Percentiles rank a stretch among this genome's conserved stretches.
phyloP scores from a whole-genome alignment of 2,113 vertebrate species.

The Mesembrinibis cayennensis region DNA sequence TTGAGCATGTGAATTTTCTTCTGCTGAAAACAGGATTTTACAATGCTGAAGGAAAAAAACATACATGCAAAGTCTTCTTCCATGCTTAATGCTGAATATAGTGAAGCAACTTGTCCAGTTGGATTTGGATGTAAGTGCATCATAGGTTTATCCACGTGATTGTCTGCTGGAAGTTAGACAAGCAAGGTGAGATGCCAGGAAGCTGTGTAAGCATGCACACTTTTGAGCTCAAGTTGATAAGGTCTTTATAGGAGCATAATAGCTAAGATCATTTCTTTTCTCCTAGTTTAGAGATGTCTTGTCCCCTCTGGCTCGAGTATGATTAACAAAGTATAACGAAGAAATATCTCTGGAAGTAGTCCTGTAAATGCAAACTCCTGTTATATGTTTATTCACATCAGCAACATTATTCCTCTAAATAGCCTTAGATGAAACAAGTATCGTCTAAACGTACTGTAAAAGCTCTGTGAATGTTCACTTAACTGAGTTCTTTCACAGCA shows the following conservation, averaged over 20 bases:
- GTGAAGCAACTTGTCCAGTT: not conserved
- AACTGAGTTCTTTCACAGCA: not conserved
- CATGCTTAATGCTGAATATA: not conserved
- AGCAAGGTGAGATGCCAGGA: not conserved
- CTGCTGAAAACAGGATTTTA: not conserved
- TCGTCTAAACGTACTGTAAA: not conserved
- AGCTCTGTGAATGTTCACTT: not conserved
- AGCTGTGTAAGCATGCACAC: not conserved
- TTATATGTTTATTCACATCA: not conserved
- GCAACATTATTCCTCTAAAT: not conserved
- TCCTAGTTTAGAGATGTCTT: not conserved
- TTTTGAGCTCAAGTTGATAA: not conserved
- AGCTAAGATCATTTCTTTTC: not conserved
- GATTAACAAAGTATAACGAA: not conserved
- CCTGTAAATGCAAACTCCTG: not conserved
- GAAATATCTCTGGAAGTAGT: not conserved
- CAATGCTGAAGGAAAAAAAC: not conserved
- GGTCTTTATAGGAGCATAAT: rapidly evolving
- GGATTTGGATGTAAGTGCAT: not conserved
- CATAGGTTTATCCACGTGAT: not conserved
- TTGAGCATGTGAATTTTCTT: not conserved
- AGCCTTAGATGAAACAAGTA: not conserved
- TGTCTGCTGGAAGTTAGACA: not conserved
- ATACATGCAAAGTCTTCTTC: not conserved
- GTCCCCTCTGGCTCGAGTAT: not conserved